Percentiles rank a stretch among this genome's conserved stretches.
Conservation (phyloP, 2,888 invertebrate genomes). For the Drosophila prolongata region DNA sequence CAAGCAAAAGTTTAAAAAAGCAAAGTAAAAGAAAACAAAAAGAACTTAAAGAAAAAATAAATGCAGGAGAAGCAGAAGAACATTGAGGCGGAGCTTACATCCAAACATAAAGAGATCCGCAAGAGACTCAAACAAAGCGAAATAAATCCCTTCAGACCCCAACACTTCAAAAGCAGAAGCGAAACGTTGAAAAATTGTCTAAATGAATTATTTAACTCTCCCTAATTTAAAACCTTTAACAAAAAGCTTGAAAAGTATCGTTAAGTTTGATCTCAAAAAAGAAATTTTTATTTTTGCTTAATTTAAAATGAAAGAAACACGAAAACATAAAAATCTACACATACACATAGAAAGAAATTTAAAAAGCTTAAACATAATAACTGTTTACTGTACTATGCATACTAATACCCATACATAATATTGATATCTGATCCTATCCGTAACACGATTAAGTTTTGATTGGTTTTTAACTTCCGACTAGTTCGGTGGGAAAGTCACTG, state of each 20-base stretch:
- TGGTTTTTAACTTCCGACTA: slow-evolving; percentile 43
- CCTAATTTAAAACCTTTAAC: slow-evolving; percentile 48
- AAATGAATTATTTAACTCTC: slow-evolving; percentile 39
- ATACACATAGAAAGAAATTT: slow-evolving; percentile 28
- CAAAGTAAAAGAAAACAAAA: slow-evolving; percentile 50
- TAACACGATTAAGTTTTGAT: slow-evolving; percentile 64
- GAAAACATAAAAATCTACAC: slow-evolving; percentile 21
- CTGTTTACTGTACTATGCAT: slow-evolving; percentile 74
- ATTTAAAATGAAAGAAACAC: slow-evolving; percentile 59
- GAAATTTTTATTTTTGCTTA: slow-evolving; percentile 69
- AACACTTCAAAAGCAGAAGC: slow-evolving; percentile 30
- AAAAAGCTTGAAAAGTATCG: slow-evolving; percentile 74
- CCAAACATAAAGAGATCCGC: slow-evolving; percentile 3
- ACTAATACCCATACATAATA: slow-evolving; percentile 61
- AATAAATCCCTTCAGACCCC: slow-evolving; percentile 11
- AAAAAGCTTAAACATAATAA: slow-evolving; percentile 58
- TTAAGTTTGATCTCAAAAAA: slow-evolving; percentile 80
- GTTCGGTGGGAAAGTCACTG: slow-evolving; percentile 32
- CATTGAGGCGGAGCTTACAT: slow-evolving; percentile 27
- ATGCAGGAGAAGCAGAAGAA: slow-evolving; percentile 26
- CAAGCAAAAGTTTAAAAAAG: slow-evolving; percentile 51
- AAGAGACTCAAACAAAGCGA: slow-evolving; percentile 31
- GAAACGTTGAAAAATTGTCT: slow-evolving; percentile 26
- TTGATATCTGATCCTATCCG: slow-evolving; percentile 47
- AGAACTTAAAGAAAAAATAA: slow-evolving; percentile 46